A percentile compares a stretch with the other conserved stretches of the same genome.
Evolutionary conservation across 2,888 invertebrate species (phyloP).

Genomic region (Xestia xanthographa): DNA sequence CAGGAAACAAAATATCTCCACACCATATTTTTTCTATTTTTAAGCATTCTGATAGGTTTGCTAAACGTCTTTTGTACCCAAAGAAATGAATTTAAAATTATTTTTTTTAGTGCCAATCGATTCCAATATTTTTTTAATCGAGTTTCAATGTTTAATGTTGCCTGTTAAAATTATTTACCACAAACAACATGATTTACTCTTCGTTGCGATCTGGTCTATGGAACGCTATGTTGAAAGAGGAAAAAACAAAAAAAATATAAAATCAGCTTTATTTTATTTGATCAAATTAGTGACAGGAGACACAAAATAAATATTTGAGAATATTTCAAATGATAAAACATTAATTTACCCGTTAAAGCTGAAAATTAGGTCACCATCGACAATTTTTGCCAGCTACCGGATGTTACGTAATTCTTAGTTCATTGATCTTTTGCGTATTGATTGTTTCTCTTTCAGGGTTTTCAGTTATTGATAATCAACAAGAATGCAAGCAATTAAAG

Average conservation of each 20-base stretch:
- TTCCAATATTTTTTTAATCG: not conserved
- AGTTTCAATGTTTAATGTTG: constrained; percentile 38
- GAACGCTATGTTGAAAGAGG: constrained; percentile 43
- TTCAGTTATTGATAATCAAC: constrained; percentile 5
- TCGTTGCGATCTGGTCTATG: constrained; percentile 32
- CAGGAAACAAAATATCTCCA: too few relatives aligned
- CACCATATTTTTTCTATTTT: not conserved
- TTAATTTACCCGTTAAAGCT: not conserved
- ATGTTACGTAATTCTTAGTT: constrained; percentile 53
- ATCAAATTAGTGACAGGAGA: accelerated
- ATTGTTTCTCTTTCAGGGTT: constrained; percentile 38
- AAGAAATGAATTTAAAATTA: not conserved
- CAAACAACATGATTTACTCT: constrained; percentile 31
- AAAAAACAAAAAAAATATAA: constrained; percentile 25
- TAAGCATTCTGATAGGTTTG: too few relatives aligned
- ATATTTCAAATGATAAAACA: not conserved
- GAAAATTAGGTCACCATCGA: constrained; percentile 60
- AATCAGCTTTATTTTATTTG: not conserved
- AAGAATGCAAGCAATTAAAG: not conserved
- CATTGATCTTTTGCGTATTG: constrained; percentile 46
- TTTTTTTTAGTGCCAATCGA: constrained; percentile 5
- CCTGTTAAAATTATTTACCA: constrained; percentile 46
- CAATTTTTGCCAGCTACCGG: constrained; percentile 52
- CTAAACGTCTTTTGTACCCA: accelerated
- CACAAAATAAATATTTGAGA: not conserved